Evolutionary conservation across 2,113 vertebrate species (phyloP).

Genomic region (Callionymus lyra): DNA sequence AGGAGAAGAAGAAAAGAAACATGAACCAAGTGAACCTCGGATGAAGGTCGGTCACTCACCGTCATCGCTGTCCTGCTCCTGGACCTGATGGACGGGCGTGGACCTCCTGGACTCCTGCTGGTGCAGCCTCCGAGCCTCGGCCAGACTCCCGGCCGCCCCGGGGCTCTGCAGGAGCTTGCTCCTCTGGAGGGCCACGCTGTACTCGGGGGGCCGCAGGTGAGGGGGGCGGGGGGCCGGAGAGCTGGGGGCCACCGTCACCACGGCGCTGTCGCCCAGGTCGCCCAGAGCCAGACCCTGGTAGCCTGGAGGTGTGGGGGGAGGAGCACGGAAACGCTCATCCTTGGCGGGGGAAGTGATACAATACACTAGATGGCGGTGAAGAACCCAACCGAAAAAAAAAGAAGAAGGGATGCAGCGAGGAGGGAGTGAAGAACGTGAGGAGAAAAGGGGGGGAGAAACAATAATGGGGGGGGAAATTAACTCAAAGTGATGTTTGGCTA

Average conservation of each 20-base stretch:
- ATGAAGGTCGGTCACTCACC: conserved; percentile 63
- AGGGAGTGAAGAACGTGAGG: conserved; percentile 32
- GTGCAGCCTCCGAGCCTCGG: conserved; percentile 65
- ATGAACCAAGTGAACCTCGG: neutral
- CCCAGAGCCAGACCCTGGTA: conserved; percentile 94
- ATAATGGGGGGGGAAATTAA: conserved; percentile 51
- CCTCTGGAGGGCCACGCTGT: conserved; percentile 95
- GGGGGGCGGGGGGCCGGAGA: conserved; percentile 57
- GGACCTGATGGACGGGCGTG: conserved; percentile 39
- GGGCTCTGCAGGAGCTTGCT: conserved; percentile 83
- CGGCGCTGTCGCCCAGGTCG: conserved; percentile 65
- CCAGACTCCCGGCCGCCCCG: conserved; percentile 58
- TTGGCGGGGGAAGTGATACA: conserved; percentile 93
- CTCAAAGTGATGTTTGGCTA: conserved; percentile 65
- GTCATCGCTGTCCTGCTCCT: conserved; percentile 79
- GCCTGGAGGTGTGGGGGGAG: conserved; percentile 93
- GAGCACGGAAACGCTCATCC: conserved; percentile 91
- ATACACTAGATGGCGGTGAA: conserved; percentile 79
- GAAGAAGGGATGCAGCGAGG: conserved; percentile 27
- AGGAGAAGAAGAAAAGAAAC: conserved; percentile 35
- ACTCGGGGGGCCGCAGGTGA: conserved; percentile 88
- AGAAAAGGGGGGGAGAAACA: conserved; percentile 67
- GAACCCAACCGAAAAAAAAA: conserved; percentile 6
- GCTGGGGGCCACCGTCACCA: conserved; percentile 63
- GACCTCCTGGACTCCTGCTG: conserved; percentile 38